phyloP scores from a whole-genome alignment of 2,888 invertebrate species.

The Ectemnius continuus region DNA sequence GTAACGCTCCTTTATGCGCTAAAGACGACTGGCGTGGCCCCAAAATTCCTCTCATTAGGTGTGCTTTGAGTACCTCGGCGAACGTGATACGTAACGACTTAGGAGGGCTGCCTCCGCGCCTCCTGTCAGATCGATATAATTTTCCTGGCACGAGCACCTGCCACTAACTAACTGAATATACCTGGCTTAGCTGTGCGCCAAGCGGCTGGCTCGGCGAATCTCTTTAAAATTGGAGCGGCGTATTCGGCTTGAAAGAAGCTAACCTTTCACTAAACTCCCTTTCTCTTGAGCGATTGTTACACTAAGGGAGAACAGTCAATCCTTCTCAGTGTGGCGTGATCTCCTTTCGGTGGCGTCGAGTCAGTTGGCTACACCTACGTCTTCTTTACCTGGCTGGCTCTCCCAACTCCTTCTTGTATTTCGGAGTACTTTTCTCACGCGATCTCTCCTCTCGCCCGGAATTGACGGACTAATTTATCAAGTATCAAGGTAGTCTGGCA shows the following conservation, averaged over 20 bases:
- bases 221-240: constrained; percentile 12
- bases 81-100: neutral
- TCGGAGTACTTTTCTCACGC: constrained; percentile 33
- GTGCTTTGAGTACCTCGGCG: neutral
- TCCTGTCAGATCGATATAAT: neutral
- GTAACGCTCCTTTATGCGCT: too few species aligned
- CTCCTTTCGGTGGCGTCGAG: constrained; percentile 40
- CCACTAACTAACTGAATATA: constrained; percentile 7
- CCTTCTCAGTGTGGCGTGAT: constrained; percentile 40
- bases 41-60: neutral
- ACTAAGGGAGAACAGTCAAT: constrained; percentile 40
- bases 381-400: constrained; percentile 38
- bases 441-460: constrained; percentile 47
- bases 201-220: neutral
- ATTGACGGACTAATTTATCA: constrained; percentile 64
- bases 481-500: constrained; percentile 56
- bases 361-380: constrained; percentile 37
- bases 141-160: constrained; percentile 3
- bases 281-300: constrained; percentile 14
- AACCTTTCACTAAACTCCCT: constrained; percentile 4
- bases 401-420: constrained; percentile 35
- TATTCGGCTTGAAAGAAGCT: constrained; percentile 10
- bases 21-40: neutral
- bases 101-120: neutral
- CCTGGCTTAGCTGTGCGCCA: neutral